Conservation (phyloP, 2,113 vertebrate species). For the Haplochromis burtoni region DNA sequence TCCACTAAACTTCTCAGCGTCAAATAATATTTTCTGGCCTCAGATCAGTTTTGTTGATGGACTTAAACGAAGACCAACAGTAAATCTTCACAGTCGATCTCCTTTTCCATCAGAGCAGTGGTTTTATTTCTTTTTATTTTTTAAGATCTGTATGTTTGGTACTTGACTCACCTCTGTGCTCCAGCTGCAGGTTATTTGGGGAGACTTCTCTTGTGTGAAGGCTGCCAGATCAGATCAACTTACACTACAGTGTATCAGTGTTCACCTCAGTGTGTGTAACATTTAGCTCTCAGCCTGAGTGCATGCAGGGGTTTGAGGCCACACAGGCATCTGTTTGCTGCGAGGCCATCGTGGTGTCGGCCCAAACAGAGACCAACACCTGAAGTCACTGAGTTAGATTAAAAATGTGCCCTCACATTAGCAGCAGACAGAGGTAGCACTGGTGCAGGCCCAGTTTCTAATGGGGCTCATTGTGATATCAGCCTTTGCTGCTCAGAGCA, state of each 20-base stretch:
- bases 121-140: neutral
- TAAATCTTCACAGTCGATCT: neutral
- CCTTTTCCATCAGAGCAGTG: rapidly evolving
- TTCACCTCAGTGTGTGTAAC: neutral
- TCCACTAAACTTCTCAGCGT: neutral
- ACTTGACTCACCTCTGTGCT: neutral
- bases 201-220: neutral
- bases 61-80: neutral
- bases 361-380: neutral
- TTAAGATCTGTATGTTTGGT: neutral
- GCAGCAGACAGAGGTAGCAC: neutral
- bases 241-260: neutral
- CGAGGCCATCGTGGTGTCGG: neutral
- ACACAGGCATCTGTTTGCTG: neutral
- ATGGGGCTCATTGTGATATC: neutral
- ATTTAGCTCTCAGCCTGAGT: neutral
- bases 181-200: neutral
- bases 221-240: neutral
- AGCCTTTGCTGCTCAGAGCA: neutral
- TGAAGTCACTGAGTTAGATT: neutral
- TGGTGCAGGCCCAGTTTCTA: neutral
- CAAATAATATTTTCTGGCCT: neutral
- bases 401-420: neutral
- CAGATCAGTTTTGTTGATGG: neutral
- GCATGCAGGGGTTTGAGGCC: neutral